Evolutionary conservation across 2,113 vertebrate genomes (phyloP).

Genomic region (Ascaphus truei): DNA sequence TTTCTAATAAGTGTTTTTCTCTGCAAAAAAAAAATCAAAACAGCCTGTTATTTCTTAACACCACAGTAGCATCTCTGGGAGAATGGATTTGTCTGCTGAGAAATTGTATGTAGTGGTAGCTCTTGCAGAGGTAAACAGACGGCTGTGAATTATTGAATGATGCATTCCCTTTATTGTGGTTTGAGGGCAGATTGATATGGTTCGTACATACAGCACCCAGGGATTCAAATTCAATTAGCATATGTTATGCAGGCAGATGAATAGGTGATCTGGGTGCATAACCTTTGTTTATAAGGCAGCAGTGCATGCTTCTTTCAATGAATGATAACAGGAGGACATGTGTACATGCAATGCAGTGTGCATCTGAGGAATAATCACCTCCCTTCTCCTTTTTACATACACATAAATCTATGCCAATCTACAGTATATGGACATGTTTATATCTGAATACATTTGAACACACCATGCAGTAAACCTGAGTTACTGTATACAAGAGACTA

Average conservation of each 20-base stretch:
- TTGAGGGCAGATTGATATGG: background rate
- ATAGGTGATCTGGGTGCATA: background rate
- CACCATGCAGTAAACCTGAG: background rate
- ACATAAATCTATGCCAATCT: background rate
- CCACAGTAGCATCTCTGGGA: background rate
- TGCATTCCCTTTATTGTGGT: background rate
- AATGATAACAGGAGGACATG: background rate
- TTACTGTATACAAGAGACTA: background rate
- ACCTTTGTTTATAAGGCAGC: background rate
- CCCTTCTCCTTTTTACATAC: background rate
- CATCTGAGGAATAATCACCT: background rate
- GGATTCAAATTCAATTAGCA: conserved; percentile 15
- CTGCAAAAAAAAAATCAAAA: background rate
- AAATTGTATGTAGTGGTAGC: background rate
- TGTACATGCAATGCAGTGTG: background rate
- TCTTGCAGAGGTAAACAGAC: background rate
- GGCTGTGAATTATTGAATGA: conserved; percentile 3
- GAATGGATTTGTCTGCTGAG: background rate
- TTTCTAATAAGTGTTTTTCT: background rate
- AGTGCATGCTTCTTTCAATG: background rate
- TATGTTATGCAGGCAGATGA: conserved; percentile 8
- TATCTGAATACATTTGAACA: background rate
- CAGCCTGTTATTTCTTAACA: background rate
- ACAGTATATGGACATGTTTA: background rate
- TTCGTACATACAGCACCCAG: conserved; percentile 4